These are phyloP conservation scores for Sebastes kiyomatsui DNA, from an alignment of 2,797 vertebrate genomes.

Conservation along the genomic window DNA sequence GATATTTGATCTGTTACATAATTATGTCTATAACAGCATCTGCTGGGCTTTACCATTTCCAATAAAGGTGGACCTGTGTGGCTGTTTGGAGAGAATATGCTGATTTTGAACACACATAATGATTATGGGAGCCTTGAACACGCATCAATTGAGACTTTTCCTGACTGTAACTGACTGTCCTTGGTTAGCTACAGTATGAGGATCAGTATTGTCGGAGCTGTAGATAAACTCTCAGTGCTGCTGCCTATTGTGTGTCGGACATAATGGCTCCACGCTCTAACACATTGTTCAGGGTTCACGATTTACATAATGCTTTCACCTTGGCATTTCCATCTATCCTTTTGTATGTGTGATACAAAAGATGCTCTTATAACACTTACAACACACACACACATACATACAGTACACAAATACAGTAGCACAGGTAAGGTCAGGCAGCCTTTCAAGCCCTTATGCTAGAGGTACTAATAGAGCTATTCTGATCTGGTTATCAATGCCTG, in stretches of 20 bases:
- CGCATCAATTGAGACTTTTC: conserved; percentile 9
- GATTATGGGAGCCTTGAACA: not conserved
- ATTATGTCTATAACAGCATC: not conserved
- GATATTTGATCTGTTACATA: not conserved
- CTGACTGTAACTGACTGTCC: conserved; percentile 31
- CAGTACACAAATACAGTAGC: not conserved
- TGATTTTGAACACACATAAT: not conserved
- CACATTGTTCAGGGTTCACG: conserved; percentile 46
- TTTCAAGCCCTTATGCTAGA: not conserved
- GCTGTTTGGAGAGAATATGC: not conserved
- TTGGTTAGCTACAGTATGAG: conserved; percentile 25
- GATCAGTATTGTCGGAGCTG: conserved; percentile 16
- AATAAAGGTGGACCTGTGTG: not conserved
- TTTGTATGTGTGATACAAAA: conserved; percentile 46
- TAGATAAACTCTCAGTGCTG: conserved; percentile 23
- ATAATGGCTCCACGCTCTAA: conserved; percentile 51
- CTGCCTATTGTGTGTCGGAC: conserved; percentile 42
- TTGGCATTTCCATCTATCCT: conserved; percentile 56
- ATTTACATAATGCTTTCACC: conserved; percentile 62
- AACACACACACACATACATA: not conserved
- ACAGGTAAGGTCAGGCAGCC: conserved; percentile 19
- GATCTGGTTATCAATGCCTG: not conserved
- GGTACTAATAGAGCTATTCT: conserved; percentile 9
- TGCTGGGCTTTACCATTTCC: not conserved
- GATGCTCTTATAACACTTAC: conserved; percentile 4